These are phyloP conservation scores for Pantherophis vulpinus DNA, from an alignment of 2,797 vertebrate genomes.

Conservation along the genomic window DNA sequence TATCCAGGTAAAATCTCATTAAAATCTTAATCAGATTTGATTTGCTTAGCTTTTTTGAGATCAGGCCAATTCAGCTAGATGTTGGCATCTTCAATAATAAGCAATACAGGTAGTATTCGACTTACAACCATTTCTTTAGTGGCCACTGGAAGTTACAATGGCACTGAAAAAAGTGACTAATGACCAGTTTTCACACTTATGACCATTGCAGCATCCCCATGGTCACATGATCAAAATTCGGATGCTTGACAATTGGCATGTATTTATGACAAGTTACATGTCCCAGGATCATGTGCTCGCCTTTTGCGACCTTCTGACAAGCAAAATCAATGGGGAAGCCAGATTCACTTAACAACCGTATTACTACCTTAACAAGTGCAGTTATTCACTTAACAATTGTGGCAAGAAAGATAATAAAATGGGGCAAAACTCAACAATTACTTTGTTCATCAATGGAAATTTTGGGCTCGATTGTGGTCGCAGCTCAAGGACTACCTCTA, in stretches of 20 bases:
- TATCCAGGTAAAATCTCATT: neutral
- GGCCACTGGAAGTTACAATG: neutral
- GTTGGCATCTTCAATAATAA: neutral
- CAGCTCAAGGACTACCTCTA: neutral
- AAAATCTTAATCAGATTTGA: neutral
- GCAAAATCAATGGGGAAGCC: neutral
- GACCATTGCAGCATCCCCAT: neutral
- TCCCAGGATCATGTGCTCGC: neutral
- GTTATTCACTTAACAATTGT: neutral
- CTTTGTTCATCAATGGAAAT: neutral
- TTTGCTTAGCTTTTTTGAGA: neutral
- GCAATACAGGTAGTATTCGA: neutral
- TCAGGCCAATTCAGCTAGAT: neutral
- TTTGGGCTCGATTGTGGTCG: neutral
- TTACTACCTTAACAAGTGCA: neutral
- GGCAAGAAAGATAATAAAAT: neutral
- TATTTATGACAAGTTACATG: neutral
- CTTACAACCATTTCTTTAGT: neutral
- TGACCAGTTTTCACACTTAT: neutral
- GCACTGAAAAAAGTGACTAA: neutral
- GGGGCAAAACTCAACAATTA: neutral
- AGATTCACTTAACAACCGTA: neutral
- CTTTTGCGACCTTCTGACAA: neutral
- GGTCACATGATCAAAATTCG: neutral
- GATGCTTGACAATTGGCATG: neutral